Percentiles rank a stretch among this genome's conserved stretches.
Conservation (phyloP, 2,113 vertebrate species). For the Gopherus flavomarginatus region DNA sequence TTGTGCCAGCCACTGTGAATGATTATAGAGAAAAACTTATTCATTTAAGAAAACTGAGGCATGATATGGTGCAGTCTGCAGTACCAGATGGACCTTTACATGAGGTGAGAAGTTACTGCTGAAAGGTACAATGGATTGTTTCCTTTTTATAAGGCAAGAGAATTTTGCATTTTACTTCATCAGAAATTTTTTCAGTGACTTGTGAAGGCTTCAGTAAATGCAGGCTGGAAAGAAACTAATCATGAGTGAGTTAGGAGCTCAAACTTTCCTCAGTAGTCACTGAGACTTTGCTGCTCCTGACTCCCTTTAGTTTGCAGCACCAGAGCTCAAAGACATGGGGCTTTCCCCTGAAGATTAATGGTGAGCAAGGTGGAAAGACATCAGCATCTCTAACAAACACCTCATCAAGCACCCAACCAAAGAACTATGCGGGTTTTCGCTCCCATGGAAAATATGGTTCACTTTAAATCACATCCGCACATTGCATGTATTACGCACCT, state of each 20-base stretch:
- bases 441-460: neutral
- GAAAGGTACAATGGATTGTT: neutral
- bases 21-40: slow-evolving; percentile 97
- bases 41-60: slow-evolving; percentile 91
- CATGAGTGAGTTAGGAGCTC: neutral
- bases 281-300: neutral
- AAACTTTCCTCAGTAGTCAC: neutral
- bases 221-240: neutral
- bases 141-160: neutral
- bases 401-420: neutral
- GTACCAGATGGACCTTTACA: slow-evolving; percentile 83
- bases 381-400: neutral
- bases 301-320: neutral
- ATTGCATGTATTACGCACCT: neutral
- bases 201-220: neutral
- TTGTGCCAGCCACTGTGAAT: slow-evolving; percentile 91
- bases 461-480: neutral
- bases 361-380: neutral
- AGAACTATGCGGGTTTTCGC: neutral
- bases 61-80: slow-evolving; percentile 85
- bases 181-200: neutral
- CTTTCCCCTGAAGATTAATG: neutral
- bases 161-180: neutral
- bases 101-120: slow-evolving; percentile 80
- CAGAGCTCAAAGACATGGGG: neutral